Conservation (phyloP, 1,140 invertebrate genomes). For the Hycleus phaleratus region DNA sequence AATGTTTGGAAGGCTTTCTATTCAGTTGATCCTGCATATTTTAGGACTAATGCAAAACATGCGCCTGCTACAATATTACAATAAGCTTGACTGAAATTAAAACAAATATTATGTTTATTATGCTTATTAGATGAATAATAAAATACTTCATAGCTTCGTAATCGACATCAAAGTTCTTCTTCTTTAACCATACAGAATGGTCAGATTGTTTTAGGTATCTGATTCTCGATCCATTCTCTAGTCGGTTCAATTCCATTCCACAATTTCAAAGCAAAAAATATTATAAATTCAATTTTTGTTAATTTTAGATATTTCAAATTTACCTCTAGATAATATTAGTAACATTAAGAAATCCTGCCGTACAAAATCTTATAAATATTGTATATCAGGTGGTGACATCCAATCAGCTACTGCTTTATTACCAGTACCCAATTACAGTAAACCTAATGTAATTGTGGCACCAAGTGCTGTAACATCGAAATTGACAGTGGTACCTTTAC, state of each 20-base stretch:
- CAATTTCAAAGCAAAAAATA: slow-evolving; percentile 53
- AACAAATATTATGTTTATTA: not conserved
- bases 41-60: slow-evolving; percentile 87
- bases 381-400: slow-evolving; percentile 84
- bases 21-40: slow-evolving; percentile 88
- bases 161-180: slow-evolving; percentile 61
- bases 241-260: slow-evolving; percentile 81
- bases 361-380: slow-evolving; percentile 87
- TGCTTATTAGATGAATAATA: slow-evolving; percentile 11
- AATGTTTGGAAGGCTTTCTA: slow-evolving; percentile 70
- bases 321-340: slow-evolving; percentile 60
- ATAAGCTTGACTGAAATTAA: slow-evolving; percentile 73
- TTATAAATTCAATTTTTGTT: too few relatives aligned
- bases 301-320: too few relatives aligned
- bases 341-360: slow-evolving; percentile 88
- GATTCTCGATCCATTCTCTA: slow-evolving; percentile 75
- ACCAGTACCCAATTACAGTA: slow-evolving; percentile 84
- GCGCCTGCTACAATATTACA: slow-evolving; percentile 93
- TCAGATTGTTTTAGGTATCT: slow-evolving; percentile 68
- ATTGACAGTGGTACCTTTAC: slow-evolving; percentile 90
- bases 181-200: slow-evolving; percentile 61
- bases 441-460: slow-evolving; percentile 85
- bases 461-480: slow-evolving; percentile 93
- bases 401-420: slow-evolving; percentile 88
- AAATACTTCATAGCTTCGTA: slow-evolving; percentile 90